phyloP scores from a whole-genome alignment of 2,113 vertebrate species.

The Pelvicachromis taeniatus region DNA sequence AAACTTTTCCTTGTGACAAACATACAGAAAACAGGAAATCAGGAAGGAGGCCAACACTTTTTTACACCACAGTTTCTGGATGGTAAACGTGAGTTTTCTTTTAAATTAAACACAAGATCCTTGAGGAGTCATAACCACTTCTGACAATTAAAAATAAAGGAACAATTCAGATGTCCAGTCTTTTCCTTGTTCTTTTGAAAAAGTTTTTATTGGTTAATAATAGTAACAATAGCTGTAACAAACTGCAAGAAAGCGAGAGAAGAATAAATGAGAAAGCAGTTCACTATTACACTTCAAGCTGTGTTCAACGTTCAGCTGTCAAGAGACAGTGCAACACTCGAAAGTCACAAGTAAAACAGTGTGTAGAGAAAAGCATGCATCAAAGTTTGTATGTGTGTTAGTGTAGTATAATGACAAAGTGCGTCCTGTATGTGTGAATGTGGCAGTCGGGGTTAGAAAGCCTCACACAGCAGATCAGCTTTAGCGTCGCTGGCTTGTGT shows the following conservation, averaged over 20 bases:
- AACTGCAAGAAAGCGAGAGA: neutral
- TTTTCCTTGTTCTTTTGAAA: neutral
- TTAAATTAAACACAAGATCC: neutral
- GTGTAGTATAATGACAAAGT: rapidly evolving
- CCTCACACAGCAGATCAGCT: neutral
- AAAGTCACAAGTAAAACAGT: neutral
- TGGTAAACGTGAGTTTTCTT: neutral
- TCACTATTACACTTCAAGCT: neutral
- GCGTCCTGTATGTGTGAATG: neutral
- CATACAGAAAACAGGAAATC: too few relatives aligned
- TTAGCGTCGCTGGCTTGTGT: neutral
- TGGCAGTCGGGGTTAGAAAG: rapidly evolving
- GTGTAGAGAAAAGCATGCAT: slow-evolving; percentile 36
- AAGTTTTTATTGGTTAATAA: slow-evolving; percentile 37
- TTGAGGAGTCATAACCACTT: neutral
- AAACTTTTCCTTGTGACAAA: too few relatives aligned
- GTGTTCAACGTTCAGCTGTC: slow-evolving; percentile 32
- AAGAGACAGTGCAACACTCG: neutral
- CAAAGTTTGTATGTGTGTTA: neutral
- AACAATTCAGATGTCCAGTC: neutral
- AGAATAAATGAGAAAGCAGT: slow-evolving; percentile 3
- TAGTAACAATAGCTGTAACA: slow-evolving; percentile 24
- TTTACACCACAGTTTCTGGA: neutral
- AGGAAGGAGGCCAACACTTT: too few relatives aligned
- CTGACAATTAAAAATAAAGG: neutral